Evolutionary conservation across 2,113 vertebrate species (phyloP).

Genomic region (Alaudala cheleensis): DNA sequence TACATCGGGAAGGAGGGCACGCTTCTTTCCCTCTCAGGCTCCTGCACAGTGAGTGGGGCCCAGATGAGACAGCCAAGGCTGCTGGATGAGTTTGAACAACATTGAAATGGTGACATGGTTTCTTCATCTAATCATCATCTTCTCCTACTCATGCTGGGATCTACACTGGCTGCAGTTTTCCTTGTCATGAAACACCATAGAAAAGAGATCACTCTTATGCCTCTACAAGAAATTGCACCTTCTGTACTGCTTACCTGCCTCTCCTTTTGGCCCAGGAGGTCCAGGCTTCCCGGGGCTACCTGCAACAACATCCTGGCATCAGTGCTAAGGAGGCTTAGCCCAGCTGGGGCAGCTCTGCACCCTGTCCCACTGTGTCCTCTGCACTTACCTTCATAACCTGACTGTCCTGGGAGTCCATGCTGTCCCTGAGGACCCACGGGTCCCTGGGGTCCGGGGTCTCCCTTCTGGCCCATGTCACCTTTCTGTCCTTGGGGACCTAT

Average conservation of each 20-base stretch:
- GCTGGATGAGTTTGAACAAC: background rate
- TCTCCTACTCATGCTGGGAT: background rate
- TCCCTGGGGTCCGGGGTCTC: conserved; percentile 38
- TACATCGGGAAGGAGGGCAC: background rate
- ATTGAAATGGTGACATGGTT: accelerated
- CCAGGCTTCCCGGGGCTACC: conserved; percentile 53
- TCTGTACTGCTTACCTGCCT: conserved; percentile 59
- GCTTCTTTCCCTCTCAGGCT: background rate
- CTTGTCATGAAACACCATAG: background rate
- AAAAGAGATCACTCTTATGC: background rate
- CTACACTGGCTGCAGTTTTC: background rate
- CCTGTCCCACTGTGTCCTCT: background rate
- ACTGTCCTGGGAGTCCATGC: conserved; percentile 33
- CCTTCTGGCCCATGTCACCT: conserved; percentile 56
- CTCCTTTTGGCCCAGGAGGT: conserved; percentile 65
- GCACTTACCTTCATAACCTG: conserved; percentile 57
- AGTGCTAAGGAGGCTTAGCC: background rate
- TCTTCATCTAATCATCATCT: background rate
- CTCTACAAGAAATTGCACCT: background rate
- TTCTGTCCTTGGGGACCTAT: conserved; percentile 57
- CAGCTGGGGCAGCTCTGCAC: background rate
- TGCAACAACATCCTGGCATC: conserved; percentile 30
- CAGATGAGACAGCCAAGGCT: background rate
- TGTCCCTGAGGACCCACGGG: conserved; percentile 21
- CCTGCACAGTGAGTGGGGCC: background rate